Base-by-base conservation (phyloP, 2,888 invertebrate genomes). In the Mantis religiosa region DNA sequence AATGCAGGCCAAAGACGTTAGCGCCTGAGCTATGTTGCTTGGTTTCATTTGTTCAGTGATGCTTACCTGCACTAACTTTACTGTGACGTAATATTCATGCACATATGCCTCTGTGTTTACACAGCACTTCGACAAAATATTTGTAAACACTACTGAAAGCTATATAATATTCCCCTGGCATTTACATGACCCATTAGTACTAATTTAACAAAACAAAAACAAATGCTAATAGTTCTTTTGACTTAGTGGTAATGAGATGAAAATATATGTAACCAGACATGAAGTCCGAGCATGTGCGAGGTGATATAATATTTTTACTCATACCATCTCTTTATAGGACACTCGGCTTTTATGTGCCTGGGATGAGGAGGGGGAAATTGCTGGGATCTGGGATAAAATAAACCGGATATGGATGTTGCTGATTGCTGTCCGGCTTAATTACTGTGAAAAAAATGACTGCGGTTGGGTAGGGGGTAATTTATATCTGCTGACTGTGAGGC, bases 391-490 rank as follows among this genome's bases (percentile, higher is more conserved):
- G 86, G 71, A 86, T 86, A 28, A 86, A 28, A 86, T 86, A 86
- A 86, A 81, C 86, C 71, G 86, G 86, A 81, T 86, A 86, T 86
- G 86, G 71, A 81, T 81, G 86, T 86, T 86, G 86, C 71, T 88
- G 88, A 88, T 88, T 88, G 88, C 85, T 85, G 88, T 86, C 84
- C 85, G 85, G 88, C 88, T 88, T 88, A 88, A 88, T 88, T 88
- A 88, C 85, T 86, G 86, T 85, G 88, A 88, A 88, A 85, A 85
- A 88, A 71, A 71, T 20, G 54, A 71, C 25, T 71, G 25, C 54
- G 25, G 20, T 71, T 47, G 30, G 41, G 27, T 34, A 20, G 25
- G 85, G 47, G 27, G 85, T 85, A 30, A 85, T 85, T 34, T 85
- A 85, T 85, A 41, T 34, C 27, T 47, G 85, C 47, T 27, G 27